A percentile compares a stretch with the other conserved stretches of the same genome.
Conservation (phyloP, 2,888 invertebrate genomes). For the Dorcus hopei region DNA sequence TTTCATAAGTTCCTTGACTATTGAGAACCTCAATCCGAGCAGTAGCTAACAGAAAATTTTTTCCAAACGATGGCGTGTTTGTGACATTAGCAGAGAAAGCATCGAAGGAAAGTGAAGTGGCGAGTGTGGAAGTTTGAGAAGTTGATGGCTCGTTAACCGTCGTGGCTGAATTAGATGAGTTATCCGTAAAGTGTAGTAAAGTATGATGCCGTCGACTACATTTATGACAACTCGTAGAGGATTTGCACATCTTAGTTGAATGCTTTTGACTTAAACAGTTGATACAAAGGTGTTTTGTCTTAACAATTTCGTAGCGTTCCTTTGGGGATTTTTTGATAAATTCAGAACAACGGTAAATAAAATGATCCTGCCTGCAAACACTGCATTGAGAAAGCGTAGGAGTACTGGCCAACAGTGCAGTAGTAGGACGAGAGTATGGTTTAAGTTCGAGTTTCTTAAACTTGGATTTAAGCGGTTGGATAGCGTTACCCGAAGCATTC, state of each 20-base stretch:
- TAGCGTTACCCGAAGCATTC: too few relatives aligned
- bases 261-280: neutral
- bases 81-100: neutral
- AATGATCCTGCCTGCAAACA: too few relatives aligned
- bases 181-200: neutral
- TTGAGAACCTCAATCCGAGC: neutral
- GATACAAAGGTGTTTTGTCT: neutral
- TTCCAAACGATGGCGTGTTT: neutral
- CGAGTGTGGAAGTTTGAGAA: neutral
- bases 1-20: neutral
- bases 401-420: too few relatives aligned
- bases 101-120: neutral
- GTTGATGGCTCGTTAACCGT: neutral
- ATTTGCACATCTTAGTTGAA: neutral
- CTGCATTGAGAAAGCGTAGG: too few relatives aligned
- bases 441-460: too few relatives aligned
- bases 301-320: neutral
- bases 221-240: neutral
- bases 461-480: too few relatives aligned
- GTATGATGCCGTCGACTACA: neutral
- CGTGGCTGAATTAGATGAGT: neutral
- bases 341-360: neutral
- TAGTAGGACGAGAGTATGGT: too few relatives aligned
- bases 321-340: neutral
- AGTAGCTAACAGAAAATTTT: neutral